A percentile compares a stretch with the other conserved stretches of the same genome.
Evolutionary conservation across 2,113 vertebrate genomes (phyloP).

Genomic region (Oreochromis niloticus): DNA sequence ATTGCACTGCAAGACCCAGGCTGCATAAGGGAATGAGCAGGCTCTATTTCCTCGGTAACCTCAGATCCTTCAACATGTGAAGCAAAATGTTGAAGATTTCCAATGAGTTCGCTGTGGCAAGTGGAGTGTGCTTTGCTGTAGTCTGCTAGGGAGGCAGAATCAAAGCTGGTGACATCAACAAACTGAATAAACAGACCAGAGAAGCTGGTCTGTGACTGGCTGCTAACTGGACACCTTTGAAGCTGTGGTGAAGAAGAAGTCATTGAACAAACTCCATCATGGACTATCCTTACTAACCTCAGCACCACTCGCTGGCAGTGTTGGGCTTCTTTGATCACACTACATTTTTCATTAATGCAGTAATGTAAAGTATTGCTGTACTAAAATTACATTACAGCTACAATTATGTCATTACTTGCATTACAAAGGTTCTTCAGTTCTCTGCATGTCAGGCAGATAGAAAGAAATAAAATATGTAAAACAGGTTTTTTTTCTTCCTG

Average conservation of each 20-base stretch:
- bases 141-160: neutral
- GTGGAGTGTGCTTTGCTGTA: neutral
- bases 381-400: neutral
- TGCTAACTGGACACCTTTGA: neutral
- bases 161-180: neutral
- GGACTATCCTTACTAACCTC: neutral
- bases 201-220: neutral
- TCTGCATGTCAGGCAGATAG: neutral
- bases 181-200: neutral
- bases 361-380: neutral
- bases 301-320: neutral
- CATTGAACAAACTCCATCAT: neutral
- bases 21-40: rapidly evolving
- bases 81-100: neutral
- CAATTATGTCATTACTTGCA: neutral
- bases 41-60: neutral
- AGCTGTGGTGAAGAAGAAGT: neutral
- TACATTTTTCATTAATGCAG: neutral
- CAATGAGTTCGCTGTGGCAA: neutral
- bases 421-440: neutral
- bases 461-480: neutral
- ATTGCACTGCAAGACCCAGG: neutral
- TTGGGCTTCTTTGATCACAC: neutral
- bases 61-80: neutral
- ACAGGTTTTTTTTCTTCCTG: neutral